Conservation (phyloP, 2,888 invertebrate species). For the Catocala sponsa region DNA sequence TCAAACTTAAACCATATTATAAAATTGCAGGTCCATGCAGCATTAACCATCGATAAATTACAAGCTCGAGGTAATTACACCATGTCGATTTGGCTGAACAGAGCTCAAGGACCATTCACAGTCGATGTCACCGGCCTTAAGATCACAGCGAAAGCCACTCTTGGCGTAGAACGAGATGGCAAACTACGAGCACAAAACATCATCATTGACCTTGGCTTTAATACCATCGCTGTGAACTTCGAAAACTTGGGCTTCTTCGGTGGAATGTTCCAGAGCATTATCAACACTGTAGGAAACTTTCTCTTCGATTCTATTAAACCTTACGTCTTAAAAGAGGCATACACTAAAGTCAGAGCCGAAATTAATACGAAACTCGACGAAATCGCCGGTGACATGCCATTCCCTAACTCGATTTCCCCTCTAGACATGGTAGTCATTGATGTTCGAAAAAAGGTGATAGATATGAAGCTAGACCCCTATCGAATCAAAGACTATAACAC, state of each 20-base stretch:
- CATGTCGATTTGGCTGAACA: constrained; percentile 91
- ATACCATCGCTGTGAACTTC: constrained; percentile 93
- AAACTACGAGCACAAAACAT: constrained; percentile 93
- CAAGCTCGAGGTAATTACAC: constrained; percentile 93
- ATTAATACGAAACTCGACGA: constrained; percentile 92
- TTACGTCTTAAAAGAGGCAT: constrained; percentile 93
- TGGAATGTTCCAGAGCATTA: constrained; percentile 90
- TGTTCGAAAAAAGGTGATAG: constrained; percentile 90
- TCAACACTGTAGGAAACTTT: constrained; percentile 94
- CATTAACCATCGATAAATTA: constrained; percentile 91
- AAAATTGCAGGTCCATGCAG: constrained; percentile 90
- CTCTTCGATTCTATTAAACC: constrained; percentile 96
- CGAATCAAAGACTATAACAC: constrained; percentile 92
- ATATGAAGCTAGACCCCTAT: constrained; percentile 92
- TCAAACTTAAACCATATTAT: too few relatives aligned
- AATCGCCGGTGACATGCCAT: constrained; percentile 90
- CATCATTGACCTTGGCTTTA: constrained; percentile 93
- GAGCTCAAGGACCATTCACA: constrained; percentile 92
- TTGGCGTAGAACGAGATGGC: constrained; percentile 92
- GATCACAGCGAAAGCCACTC: constrained; percentile 90
- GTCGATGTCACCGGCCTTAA: constrained; percentile 92
- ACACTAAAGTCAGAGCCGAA: constrained; percentile 91
- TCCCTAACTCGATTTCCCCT: constrained; percentile 95
- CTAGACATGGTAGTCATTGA: constrained; percentile 94
- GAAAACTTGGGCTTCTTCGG: constrained; percentile 94